phyloP scores from a whole-genome alignment of 1,140 invertebrate species.

The Cylas formicarius region DNA sequence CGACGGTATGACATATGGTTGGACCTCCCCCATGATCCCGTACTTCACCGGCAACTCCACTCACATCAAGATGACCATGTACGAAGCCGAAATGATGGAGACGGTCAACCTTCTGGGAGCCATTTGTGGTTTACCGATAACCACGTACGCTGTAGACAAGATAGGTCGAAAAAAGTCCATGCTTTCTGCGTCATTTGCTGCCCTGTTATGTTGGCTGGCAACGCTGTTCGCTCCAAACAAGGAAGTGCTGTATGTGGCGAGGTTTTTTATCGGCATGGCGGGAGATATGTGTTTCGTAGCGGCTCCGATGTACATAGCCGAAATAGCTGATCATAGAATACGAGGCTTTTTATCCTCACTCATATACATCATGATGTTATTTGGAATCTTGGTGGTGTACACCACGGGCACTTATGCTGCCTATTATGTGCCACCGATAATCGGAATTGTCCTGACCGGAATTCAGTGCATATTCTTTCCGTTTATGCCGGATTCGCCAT shows the following conservation, averaged over 20 bases:
- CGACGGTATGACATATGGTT: conserved; percentile 43
- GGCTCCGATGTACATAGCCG: conserved; percentile 33
- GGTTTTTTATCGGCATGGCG: conserved; percentile 30
- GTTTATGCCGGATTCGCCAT: conserved; percentile 35
- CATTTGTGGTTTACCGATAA: conserved; percentile 50
- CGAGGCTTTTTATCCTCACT: conserved; percentile 25
- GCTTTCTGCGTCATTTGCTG: conserved; percentile 49
- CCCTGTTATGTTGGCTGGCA: conserved; percentile 53
- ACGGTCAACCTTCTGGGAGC: conserved; percentile 56
- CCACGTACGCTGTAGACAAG: conserved; percentile 48
- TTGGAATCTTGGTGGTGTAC: conserved; percentile 25
- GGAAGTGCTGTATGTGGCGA: conserved; percentile 46
- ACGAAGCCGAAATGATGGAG: conserved; percentile 53
- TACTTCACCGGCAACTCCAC: conserved; percentile 36
- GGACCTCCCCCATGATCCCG: conserved; percentile 54
- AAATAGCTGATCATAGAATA: conserved; percentile 30
- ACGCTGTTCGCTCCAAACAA: conserved; percentile 44
- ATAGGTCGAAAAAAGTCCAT: conserved; percentile 57
- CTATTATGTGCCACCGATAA: conserved; percentile 12
- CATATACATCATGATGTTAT: conserved; percentile 26
- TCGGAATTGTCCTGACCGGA: conserved; percentile 22
- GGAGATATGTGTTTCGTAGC: conserved; percentile 31
- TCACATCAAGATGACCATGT: conserved; percentile 34
- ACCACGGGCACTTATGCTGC: conserved; percentile 15
- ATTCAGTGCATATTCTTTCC: conserved; percentile 24